Conservation (phyloP, 2,888 invertebrate species). For the Tiliacea aurago region DNA sequence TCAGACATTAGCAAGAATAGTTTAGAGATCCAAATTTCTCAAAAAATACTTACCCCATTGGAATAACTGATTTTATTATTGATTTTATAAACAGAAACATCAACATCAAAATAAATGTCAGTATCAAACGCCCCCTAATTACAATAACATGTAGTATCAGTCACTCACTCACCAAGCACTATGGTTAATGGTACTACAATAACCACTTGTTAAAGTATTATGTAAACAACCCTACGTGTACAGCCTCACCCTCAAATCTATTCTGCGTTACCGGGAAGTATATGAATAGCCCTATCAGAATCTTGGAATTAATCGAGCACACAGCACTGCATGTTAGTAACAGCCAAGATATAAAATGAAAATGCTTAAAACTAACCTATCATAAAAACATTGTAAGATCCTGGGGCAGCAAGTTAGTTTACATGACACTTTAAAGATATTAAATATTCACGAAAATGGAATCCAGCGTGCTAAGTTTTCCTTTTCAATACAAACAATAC, state of each 20-base stretch:
- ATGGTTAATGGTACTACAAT: neutral
- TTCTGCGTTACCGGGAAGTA: slow-evolving; percentile 3
- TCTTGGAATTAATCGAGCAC: slow-evolving; percentile 6
- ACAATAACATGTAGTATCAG: slow-evolving; percentile 4
- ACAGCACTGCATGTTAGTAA: slow-evolving; percentile 37
- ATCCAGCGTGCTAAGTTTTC: slow-evolving; percentile 11
- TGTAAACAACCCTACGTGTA: slow-evolving; percentile 47
- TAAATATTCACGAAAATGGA: slow-evolving; percentile 8
- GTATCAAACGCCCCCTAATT: slow-evolving; percentile 33
- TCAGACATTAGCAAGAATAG: neutral
- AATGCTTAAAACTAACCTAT: slow-evolving; percentile 52
- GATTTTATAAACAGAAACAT: neutral
- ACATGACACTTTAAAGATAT: slow-evolving; percentile 21
- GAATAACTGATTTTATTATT: neutral
- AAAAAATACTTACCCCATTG: neutral
- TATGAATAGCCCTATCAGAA: slow-evolving; percentile 13
- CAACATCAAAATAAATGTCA: slow-evolving; percentile 4
- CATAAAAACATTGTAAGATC: slow-evolving; percentile 46
- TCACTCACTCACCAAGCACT: no score
- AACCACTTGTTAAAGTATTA: slow-evolving; percentile 34
- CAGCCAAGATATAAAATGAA: slow-evolving; percentile 43
- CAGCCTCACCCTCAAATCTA: neutral
- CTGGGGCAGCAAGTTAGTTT: slow-evolving; percentile 15
- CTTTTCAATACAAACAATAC: slow-evolving; percentile 1
- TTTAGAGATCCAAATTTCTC: neutral